Conservation (phyloP, 2,797 vertebrate genomes). For the Acridotheres tristis region DNA sequence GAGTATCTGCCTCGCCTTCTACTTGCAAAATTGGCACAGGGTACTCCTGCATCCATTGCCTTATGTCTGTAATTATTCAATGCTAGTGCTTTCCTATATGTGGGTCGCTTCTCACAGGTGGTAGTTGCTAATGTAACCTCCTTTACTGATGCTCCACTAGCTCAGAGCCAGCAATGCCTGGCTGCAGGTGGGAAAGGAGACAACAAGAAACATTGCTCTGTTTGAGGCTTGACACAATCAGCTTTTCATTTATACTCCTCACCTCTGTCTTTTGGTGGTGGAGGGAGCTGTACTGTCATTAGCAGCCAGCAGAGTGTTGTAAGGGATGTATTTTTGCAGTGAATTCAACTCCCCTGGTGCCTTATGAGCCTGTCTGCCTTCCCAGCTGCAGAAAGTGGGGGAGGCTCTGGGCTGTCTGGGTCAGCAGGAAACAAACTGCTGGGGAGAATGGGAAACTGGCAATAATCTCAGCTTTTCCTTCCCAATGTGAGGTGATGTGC, state of each 20-base stretch:
- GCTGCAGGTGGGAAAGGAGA: background rate
- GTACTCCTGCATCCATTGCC: background rate
- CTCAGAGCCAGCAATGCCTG: background rate
- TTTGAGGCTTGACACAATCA: background rate
- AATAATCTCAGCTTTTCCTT: background rate
- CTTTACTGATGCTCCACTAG: background rate
- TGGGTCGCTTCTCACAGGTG: background rate
- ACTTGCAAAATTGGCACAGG: background rate
- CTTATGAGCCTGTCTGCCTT: accelerated
- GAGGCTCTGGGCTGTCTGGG: background rate
- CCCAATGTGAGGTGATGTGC: background rate
- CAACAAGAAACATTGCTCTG: background rate
- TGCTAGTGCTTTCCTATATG: background rate
- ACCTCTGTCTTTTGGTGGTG: background rate
- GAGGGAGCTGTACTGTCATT: background rate
- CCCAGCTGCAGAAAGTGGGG: background rate
- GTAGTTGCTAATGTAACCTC: background rate
- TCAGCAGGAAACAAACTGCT: background rate
- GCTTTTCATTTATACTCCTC: background rate
- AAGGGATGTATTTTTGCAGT: background rate
- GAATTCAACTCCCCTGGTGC: background rate
- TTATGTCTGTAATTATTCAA: background rate
- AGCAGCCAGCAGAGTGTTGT: background rate
- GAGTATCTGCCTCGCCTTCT: background rate
- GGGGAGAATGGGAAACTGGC: background rate